Percentiles rank a stretch among this genome's conserved stretches.
These are phyloP conservation scores for Mylabris phalerata DNA, from an alignment of 1,140 invertebrate genomes.

Conservation along the genomic window DNA sequence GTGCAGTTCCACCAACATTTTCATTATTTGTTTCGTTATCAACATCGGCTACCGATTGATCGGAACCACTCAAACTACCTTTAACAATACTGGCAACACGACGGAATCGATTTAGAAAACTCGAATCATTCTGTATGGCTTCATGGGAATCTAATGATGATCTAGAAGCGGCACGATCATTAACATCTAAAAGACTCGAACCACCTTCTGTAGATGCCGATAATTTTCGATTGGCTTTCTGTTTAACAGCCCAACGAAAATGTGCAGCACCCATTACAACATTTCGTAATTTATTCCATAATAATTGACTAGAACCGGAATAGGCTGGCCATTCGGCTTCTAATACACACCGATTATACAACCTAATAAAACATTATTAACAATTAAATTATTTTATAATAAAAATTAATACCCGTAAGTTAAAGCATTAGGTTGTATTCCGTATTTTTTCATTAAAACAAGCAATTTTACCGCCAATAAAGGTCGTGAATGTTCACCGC, in stretches of 20 bases:
- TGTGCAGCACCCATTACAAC: conserved; percentile 86
- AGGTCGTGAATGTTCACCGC: conserved; percentile 89
- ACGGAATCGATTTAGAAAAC: conserved; percentile 52
- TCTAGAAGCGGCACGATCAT: conserved; percentile 45
- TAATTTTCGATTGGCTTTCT: conserved; percentile 46
- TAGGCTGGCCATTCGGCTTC: conserved; percentile 92
- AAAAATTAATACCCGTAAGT: conserved; percentile 81
- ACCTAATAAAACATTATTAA: conserved; percentile 27
- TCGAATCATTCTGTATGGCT: conserved; percentile 46
- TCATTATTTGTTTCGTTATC: conserved; percentile 15
- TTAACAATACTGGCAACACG: conserved; percentile 54
- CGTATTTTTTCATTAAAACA: conserved; percentile 91
- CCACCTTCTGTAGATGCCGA: conserved; percentile 41
- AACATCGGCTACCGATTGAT: conserved; percentile 20
- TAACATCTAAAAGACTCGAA: conserved; percentile 44
- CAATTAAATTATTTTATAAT: not conserved
- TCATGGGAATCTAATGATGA: conserved; percentile 47
- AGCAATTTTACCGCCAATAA: conserved; percentile 91
- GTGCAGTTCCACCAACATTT: conserved; percentile 2
- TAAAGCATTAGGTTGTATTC: conserved; percentile 92
- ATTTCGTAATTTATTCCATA: conserved; percentile 93
- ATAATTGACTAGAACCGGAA: conserved; percentile 59
- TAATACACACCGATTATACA: conserved; percentile 70
- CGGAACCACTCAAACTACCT: conserved; percentile 35
- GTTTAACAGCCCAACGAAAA: conserved; percentile 66